Evolutionary conservation across 2,797 vertebrate genomes (phyloP).

Genomic region (Bucorvus abyssinicus): DNA sequence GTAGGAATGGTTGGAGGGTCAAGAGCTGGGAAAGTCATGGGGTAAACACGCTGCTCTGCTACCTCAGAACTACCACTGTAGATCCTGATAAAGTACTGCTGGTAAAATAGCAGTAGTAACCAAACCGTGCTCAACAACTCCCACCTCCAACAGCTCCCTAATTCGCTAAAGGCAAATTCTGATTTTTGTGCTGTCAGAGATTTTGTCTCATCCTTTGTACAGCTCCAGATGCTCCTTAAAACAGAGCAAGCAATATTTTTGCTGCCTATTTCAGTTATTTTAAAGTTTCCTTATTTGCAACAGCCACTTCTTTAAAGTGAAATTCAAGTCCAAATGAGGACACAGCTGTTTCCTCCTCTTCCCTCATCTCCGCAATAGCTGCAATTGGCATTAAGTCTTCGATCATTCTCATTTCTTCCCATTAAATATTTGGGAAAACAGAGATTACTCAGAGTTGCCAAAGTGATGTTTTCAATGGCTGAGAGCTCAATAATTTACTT

Average conservation of each 20-base stretch:
- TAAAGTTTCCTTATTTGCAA: slow-evolving; percentile 51
- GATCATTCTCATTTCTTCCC: slow-evolving; percentile 19
- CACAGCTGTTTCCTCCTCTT: slow-evolving; percentile 61
- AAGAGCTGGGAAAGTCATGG: neutral
- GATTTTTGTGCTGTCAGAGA: slow-evolving; percentile 38
- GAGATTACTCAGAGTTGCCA: slow-evolving; percentile 46
- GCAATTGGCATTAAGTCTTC: neutral
- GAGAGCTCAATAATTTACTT: slow-evolving; percentile 30
- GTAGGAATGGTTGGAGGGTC: neutral
- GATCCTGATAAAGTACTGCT: neutral
- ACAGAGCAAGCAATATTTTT: slow-evolving; percentile 54
- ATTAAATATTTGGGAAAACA: slow-evolving; percentile 51
- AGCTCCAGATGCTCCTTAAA: slow-evolving; percentile 53
- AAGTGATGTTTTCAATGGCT: slow-evolving; percentile 24
- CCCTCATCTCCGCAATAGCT: slow-evolving; percentile 24
- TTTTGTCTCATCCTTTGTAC: slow-evolving; percentile 13
- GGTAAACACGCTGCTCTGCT: rapidly evolving
- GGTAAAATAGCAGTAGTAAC: neutral
- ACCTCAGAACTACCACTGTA: neutral
- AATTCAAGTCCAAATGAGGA: slow-evolving; percentile 41
- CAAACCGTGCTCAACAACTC: neutral
- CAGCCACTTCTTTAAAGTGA: slow-evolving; percentile 48
- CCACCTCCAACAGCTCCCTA: neutral
- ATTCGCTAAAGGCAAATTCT: neutral
- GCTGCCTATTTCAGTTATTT: slow-evolving; percentile 52